A percentile compares a stretch with the other conserved stretches of the same genome.
Conservation (phyloP, 2,113 vertebrate genomes). For the Erpornis zantholeuca region DNA sequence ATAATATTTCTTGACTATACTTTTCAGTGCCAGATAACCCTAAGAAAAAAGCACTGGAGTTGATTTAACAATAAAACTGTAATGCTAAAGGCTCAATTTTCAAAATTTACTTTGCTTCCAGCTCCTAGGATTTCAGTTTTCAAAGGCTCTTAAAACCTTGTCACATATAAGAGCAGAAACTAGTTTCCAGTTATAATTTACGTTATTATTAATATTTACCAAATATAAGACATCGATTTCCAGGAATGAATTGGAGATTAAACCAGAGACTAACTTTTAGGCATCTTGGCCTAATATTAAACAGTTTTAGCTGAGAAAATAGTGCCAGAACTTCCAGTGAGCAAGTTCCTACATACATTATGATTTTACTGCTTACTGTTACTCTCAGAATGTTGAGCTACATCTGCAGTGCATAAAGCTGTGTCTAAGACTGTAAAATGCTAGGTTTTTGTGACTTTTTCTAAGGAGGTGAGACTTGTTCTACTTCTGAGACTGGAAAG, state of each 20-base stretch:
- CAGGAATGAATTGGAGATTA: background rate
- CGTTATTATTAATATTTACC: background rate
- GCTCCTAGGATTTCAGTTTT: background rate
- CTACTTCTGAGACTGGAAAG: background rate
- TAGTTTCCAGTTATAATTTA: background rate
- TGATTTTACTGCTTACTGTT: background rate
- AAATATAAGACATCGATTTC: background rate
- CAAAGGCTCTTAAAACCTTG: background rate
- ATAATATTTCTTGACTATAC: background rate
- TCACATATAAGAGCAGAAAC: background rate
- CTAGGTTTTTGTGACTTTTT: background rate
- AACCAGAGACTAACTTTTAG: background rate
- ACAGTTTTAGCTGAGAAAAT: background rate
- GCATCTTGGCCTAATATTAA: background rate
- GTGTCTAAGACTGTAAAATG: background rate
- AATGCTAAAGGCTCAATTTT: background rate
- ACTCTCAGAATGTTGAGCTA: background rate
- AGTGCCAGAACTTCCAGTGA: background rate
- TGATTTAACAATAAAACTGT: background rate
- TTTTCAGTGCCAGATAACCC: background rate
- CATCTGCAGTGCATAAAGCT: background rate
- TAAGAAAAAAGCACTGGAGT: background rate
- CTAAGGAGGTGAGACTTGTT: background rate
- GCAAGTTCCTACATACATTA: background rate
- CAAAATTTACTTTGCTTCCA: background rate